phyloP scores from a whole-genome alignment of 2,888 invertebrate species.

The Keiferia lycopersicella region DNA sequence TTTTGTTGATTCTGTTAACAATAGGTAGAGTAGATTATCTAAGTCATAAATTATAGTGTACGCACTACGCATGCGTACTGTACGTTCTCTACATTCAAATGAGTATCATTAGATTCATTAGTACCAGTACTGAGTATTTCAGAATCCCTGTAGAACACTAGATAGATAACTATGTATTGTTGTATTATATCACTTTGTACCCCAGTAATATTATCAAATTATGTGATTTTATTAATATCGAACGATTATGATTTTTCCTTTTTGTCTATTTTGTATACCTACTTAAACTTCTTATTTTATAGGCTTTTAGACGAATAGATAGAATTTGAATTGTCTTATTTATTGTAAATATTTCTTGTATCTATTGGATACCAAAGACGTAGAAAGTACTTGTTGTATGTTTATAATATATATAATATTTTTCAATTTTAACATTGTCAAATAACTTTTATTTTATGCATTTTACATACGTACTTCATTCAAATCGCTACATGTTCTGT shows the following conservation, averaged over 20 bases:
- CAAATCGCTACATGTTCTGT: no score
- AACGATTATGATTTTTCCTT: background rate
- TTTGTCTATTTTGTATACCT: background rate
- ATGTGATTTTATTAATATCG: no score
- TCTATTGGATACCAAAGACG: constrained; percentile 33
- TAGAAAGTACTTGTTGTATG: constrained; percentile 36
- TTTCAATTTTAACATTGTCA: background rate
- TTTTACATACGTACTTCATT: no score
- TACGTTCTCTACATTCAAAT: constrained; percentile 2
- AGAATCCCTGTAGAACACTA: background rate
- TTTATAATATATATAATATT: constrained; percentile 17
- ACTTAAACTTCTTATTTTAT: background rate
- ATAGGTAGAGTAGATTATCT: background rate
- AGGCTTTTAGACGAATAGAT: background rate
- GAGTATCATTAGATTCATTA: background rate
- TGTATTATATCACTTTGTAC: no score
- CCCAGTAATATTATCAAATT: no score
- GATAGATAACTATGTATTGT: background rate
- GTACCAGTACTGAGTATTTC: background rate
- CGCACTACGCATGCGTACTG: background rate
- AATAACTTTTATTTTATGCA: background rate
- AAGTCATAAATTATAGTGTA: constrained; percentile 8
- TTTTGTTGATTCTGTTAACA: background rate
- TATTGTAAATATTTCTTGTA: constrained; percentile 6
- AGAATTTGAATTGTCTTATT: background rate